A percentile compares a stretch with the other conserved stretches of the same genome.
phyloP scores from a whole-genome alignment of 2,888 invertebrate species.

The Aphodius sticticus region DNA sequence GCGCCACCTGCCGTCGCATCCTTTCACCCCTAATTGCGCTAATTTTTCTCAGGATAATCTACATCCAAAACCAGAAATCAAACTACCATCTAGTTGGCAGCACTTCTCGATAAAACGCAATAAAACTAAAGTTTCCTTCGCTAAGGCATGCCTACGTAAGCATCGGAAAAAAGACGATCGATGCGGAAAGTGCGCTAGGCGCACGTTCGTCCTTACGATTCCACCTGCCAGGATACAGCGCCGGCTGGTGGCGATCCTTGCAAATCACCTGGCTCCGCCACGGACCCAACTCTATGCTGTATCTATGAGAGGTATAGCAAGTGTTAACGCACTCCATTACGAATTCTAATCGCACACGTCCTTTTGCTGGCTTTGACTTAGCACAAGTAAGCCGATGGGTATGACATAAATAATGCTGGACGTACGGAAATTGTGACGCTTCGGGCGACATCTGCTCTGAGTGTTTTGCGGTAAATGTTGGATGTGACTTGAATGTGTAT shows the following conservation, averaged over 20 bases:
- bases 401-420: not conserved
- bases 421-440: not conserved
- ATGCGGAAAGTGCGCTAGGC: not conserved
- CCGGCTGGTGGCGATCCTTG: not conserved
- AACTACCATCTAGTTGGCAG: not conserved
- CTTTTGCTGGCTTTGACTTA: not conserved
- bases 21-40: not conserved
- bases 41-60: not conserved
- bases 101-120: not conserved
- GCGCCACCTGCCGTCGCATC: not conserved
- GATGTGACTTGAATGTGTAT: not conserved
- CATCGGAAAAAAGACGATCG: not conserved
- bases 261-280: not conserved
- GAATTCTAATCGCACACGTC: not conserved
- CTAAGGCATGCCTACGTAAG: not conserved
- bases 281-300: not conserved
- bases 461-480: not conserved
- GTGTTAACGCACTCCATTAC: not conserved
- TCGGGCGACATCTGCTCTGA: not conserved
- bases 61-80: not conserved
- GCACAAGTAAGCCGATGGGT: not conserved
- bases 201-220: not conserved
- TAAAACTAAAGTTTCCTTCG: not conserved
- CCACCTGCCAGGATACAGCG: constrained; percentile 4
- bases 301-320: not conserved